Percentiles rank a stretch among this genome's conserved stretches.
These are phyloP conservation scores for Drosophila pseudoobscura DNA, from an alignment of 1,140 invertebrate species.

Conservation along the genomic window DNA sequence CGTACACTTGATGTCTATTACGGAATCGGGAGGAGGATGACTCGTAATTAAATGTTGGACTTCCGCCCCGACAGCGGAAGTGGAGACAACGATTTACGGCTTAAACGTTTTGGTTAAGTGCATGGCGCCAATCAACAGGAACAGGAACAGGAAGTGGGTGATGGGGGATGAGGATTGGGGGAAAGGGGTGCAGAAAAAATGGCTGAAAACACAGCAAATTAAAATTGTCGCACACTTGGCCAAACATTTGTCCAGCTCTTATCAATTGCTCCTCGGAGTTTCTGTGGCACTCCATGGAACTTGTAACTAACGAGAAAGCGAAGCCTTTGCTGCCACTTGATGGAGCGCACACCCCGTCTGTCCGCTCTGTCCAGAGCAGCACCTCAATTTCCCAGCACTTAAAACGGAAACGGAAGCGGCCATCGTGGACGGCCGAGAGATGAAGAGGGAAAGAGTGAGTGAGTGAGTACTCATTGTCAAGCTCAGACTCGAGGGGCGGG, in stretches of 20 bases:
- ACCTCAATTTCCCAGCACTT: slow-evolving; percentile 59
- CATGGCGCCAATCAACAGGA: slow-evolving; percentile 34
- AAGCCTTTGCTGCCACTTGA: slow-evolving; percentile 57
- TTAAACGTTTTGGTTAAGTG: slow-evolving; percentile 41
- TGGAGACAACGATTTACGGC: slow-evolving; percentile 44
- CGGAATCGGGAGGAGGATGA: slow-evolving; percentile 4
- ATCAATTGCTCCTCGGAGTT: slow-evolving; percentile 55
- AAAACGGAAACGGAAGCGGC: slow-evolving; percentile 72
- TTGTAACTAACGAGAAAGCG: slow-evolving; percentile 60
- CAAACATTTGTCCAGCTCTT: slow-evolving; percentile 76
- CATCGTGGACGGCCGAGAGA: neutral
- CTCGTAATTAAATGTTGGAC: slow-evolving; percentile 64
- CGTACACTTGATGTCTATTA: slow-evolving; percentile 47
- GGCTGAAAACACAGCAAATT: slow-evolving; percentile 57
- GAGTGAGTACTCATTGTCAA: slow-evolving; percentile 71
- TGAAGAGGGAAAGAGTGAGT: neutral
- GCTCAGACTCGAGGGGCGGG: slow-evolving; percentile 48
- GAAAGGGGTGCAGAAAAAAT: slow-evolving; percentile 3
- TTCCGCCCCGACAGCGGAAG: slow-evolving; percentile 42
- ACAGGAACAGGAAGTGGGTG: slow-evolving; percentile 10
- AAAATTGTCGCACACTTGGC: slow-evolving; percentile 70
- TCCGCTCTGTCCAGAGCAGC: slow-evolving; percentile 21
- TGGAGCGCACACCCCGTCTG: slow-evolving; percentile 35
- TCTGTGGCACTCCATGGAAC: slow-evolving; percentile 32
- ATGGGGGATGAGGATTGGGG: no score